Base-by-base conservation (phyloP, 1,140 invertebrate species). In the Trichonephila clavipes region DNA sequence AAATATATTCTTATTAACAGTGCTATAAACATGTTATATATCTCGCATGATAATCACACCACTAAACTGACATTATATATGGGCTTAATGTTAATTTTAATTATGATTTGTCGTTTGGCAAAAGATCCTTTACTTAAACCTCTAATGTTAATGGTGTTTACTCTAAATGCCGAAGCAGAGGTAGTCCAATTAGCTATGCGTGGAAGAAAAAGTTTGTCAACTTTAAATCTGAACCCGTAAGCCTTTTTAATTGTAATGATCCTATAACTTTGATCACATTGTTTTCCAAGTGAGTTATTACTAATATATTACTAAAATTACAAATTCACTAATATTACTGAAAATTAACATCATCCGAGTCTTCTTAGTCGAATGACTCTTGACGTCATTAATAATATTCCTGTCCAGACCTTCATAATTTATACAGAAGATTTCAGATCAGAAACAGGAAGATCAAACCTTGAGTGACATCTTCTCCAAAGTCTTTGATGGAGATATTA, bases 351-450 rank as follows among this genome's bases (percentile, higher is more conserved):
- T 28, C 21, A 85, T 59, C 51, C 19, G 24, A n/a, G 59, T 21
- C 51, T 6, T 85, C 24, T 59, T 19, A 85, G 59, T 16, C 83
- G n/a, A 44, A 40, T 61, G 21, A 3, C 83, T 59, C 51, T 85
- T 51, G 83, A 85, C 19, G 5, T 59, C 34, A 85, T 85, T 59
- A 85, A 85, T 85, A 28, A 59, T 59, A 61, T 58, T 44, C 83
- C 8, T 85, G 8, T 0, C 51, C 19, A 85, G 6, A 14, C 51
- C 44, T n/a, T 85, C 19, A 12, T 40, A 51, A 59, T 85, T 51
- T 85, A 85, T 40, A 61, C 51, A 28, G 51, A 85, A 16, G 83
- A 21, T 16, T 61, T 19, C 21, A 85, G 59, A n/a, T 24, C 51
- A n/a, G 21, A 59, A 10, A 44, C 16, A 12, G 51, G 19, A 24